A percentile compares a stretch with the other conserved stretches of the same genome.
Conservation (phyloP, 2,113 vertebrate genomes). For the Chamaea fasciata region DNA sequence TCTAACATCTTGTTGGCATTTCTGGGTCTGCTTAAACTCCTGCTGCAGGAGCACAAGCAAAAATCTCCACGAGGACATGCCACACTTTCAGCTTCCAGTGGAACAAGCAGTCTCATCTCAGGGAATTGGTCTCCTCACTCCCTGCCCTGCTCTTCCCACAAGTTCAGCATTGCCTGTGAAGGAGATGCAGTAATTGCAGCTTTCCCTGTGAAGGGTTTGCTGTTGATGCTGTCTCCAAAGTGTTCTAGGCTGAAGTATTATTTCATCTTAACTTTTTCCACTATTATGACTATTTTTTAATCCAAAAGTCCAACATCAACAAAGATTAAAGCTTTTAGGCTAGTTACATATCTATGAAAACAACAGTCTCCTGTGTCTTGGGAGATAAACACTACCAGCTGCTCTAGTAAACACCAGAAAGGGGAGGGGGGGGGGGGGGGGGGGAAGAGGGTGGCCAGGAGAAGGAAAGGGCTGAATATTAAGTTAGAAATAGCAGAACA, state of each 20-base stretch:
- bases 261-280: constrained; percentile 35
- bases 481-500: not conserved
- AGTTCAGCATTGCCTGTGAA: not conserved
- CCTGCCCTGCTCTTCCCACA: not conserved
- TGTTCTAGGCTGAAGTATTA: not conserved
- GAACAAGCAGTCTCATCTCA: not conserved
- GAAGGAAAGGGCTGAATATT: not conserved
- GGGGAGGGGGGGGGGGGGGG: not conserved
- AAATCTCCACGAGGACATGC: not conserved
- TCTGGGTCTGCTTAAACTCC: not conserved
- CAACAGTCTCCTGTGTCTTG: constrained; percentile 28
- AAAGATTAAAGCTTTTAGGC: constrained; percentile 42
- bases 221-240: not conserved
- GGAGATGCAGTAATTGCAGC: not conserved
- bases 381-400: constrained; percentile 55
- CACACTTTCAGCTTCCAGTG: not conserved
- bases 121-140: not conserved
- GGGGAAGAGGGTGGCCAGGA: not conserved
- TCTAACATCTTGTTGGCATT: not conserved
- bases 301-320: constrained; percentile 30
- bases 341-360: constrained; percentile 48
- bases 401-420: constrained; percentile 32
- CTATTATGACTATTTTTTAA: constrained; percentile 28
- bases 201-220: not conserved
- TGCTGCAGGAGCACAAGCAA: not conserved